Base-by-base conservation (phyloP, 2,113 vertebrate genomes). In the Cromileptes altivelis region DNA sequence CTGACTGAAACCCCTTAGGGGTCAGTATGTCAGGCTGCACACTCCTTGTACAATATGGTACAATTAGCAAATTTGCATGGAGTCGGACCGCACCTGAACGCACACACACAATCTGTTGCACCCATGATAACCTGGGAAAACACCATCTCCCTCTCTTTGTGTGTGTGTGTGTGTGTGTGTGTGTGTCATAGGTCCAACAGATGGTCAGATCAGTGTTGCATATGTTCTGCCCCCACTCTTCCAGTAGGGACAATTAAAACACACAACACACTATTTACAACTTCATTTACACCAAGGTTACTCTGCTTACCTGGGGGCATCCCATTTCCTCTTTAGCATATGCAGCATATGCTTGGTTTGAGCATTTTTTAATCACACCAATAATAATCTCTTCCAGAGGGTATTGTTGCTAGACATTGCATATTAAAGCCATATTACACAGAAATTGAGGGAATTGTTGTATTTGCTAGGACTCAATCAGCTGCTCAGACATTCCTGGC, bases 121-220 rank as follows among this genome's bases (percentile, higher is more conserved):
- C 55, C 37, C 57, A 63, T 53, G 47, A 50, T 77, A 50, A 57
- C 67, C 19, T 50, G 61, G 19, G 42, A 67, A 69, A 1, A 2
- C 19, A 7, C n/a, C 33, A 19, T 23, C 12, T 30, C 58, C 11
- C 27, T n/a, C 18, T 55, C 27, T 37, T 50, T 72, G 70, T 30
- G n/a, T 40, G 45, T 57, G 73, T 37, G 27, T 55, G 49, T 33
- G 67, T 72, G 70, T 30, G n/a, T 40, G 45, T 37, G 60, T 23
- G 4, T 33, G 30, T 50, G 62, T 63, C 15, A 21, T 68, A 25
- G 15, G 56, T 73, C 60, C 55, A 84, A 61, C 90, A 91, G 85
- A 89, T 91, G 88, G 83, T 80, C 81, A 85, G 78, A 74, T 82
- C 30, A 82, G 62, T 11, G 69, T 37, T 86, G 68, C 85, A 91